Evolutionary conservation across 2,888 invertebrate species (phyloP).

Genomic region (Ceraclea dissimilis): DNA sequence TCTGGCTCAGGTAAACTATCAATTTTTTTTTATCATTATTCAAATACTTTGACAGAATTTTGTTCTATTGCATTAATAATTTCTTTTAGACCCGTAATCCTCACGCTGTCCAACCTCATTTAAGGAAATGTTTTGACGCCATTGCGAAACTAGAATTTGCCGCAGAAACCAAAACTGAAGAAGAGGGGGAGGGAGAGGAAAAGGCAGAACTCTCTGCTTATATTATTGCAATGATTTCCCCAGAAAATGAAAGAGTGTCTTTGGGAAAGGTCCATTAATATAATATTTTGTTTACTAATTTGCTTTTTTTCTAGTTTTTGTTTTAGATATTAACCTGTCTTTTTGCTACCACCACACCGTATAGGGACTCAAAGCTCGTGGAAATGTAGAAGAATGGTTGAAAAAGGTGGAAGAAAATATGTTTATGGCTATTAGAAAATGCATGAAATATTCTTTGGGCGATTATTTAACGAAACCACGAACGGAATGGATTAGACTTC

Average conservation of each 20-base stretch:
- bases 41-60: neutral
- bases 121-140: slow-evolving; percentile 85
- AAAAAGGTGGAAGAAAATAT: slow-evolving; percentile 86
- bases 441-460: slow-evolving; percentile 65
- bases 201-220: slow-evolving; percentile 61
- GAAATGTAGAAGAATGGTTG: slow-evolving; percentile 89
- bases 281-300: neutral
- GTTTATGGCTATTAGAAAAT: slow-evolving; percentile 69
- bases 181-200: slow-evolving; percentile 30
- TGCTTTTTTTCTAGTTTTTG: neutral
- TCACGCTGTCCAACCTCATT: slow-evolving; percentile 81
- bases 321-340: neutral
- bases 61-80: neutral
- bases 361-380: slow-evolving; percentile 75
- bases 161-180: slow-evolving; percentile 23
- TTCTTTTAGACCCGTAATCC: slow-evolving; percentile 66
- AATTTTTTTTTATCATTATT: too few relatives aligned
- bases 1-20: slow-evolving; percentile 68
- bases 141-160: slow-evolving; percentile 73
- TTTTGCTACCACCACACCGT: too few relatives aligned
- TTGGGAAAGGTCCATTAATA: slow-evolving; percentile 56
- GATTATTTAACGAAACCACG: slow-evolving; percentile 59
- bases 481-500: slow-evolving; percentile 64
- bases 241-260: slow-evolving; percentile 75
- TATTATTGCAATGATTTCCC: slow-evolving; percentile 83